A percentile compares a stretch with the other conserved stretches of the same genome.
These are phyloP conservation scores for Melanerpes formicivorus DNA, from an alignment of 2,113 vertebrate species.

Conservation along the genomic window DNA sequence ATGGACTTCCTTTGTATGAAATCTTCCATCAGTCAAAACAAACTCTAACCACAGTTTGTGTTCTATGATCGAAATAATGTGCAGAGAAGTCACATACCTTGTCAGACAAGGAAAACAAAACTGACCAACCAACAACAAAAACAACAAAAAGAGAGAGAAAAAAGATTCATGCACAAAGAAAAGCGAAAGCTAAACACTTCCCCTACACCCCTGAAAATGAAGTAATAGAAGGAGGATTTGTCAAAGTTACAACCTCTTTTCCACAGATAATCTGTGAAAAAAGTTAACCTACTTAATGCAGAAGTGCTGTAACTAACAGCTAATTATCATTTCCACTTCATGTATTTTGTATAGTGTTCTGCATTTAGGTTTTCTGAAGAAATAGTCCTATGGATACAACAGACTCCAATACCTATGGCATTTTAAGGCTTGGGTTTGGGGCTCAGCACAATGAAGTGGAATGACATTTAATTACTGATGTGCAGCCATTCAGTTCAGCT, in stretches of 20 bases:
- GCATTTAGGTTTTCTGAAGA: constrained; percentile 10
- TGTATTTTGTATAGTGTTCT: neutral
- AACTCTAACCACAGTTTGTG: neutral
- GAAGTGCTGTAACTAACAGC: neutral
- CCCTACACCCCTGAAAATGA: neutral
- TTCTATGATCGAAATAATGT: neutral
- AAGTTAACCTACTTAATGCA: neutral
- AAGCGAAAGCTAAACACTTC: neutral
- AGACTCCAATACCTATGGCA: constrained; percentile 71
- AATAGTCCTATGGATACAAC: constrained; percentile 54
- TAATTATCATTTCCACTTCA: constrained; percentile 13
- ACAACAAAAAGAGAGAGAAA: neutral
- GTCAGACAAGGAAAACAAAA: neutral
- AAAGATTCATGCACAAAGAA: neutral
- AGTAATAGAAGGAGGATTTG: neutral
- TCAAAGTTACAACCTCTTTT: neutral
- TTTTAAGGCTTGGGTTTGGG: constrained; percentile 78
- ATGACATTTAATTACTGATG: constrained; percentile 94
- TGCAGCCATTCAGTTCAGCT: constrained; percentile 87
- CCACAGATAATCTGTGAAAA: neutral
- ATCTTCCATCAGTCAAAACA: neutral
- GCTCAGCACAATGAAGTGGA: constrained; percentile 84
- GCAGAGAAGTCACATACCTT: neutral
- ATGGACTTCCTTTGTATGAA: neutral
- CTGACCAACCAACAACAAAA: no score